Conservation (phyloP, 2,888 invertebrate genomes). For the Diabrotica balteata region DNA sequence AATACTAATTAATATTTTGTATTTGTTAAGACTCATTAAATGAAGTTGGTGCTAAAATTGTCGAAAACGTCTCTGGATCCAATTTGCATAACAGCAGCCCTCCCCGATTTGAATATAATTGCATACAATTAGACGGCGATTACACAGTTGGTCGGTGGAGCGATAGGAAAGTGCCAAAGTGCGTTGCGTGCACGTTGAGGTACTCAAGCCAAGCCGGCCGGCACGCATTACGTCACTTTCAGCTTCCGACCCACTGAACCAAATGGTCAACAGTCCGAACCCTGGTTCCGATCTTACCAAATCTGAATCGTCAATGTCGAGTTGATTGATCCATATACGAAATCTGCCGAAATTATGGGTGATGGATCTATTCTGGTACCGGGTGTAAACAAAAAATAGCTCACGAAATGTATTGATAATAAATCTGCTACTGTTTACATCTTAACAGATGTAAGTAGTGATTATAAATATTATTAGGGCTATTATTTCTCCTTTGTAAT, state of each 20-base stretch:
- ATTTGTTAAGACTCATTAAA: too few species aligned
- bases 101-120: constrained; percentile 59
- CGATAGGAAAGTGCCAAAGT: constrained; percentile 56
- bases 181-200: constrained; percentile 49
- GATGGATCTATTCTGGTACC: too few species aligned
- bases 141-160: constrained; percentile 59
- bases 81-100: constrained; percentile 56
- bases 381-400: too few species aligned
- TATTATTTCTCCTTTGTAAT: too few species aligned
- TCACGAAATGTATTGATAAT: too few species aligned
- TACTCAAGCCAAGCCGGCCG: constrained; percentile 24
- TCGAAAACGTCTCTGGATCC: constrained; percentile 18
- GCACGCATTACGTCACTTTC: constrained; percentile 48
- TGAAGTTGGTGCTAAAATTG: neutral
- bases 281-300: constrained; percentile 23
- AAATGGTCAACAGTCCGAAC: constrained; percentile 52
- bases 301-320: constrained; percentile 2
- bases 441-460: too few species aligned
- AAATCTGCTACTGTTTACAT: too few species aligned
- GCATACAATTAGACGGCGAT: constrained; percentile 58
- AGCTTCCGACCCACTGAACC: constrained; percentile 58
- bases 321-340: neutral
- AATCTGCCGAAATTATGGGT: neutral
- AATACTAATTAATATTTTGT: too few species aligned
- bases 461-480: too few species aligned